Base-by-base conservation (phyloP, 2,888 invertebrate genomes). In the Danaus chrysippus region DNA sequence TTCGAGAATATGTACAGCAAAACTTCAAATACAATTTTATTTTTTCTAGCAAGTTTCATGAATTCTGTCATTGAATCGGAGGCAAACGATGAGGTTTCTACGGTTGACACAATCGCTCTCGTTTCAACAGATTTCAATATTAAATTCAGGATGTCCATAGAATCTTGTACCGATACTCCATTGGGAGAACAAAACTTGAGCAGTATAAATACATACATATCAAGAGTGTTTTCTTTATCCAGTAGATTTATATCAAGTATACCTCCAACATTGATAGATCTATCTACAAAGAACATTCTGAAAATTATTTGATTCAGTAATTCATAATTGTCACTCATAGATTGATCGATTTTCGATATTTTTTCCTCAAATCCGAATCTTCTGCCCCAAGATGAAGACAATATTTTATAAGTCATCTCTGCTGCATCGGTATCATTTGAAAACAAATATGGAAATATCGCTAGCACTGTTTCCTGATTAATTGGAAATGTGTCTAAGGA, bases 401-500 rank as follows among this genome's bases (percentile, higher is more conserved):
- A 70, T 61, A 91, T 83, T 41, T 81, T 70, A 76, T 78, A 81
- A 10, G 90, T 76, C 0, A 83, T 67, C 63, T 78, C 68, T 42
- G 79, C 77, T 15, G 81, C 75, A 58, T 82, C 74, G 64, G 76
- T 62, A 70, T 90, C 83, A 55, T 78, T 73, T 0, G 94, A 93
- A 68, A 95, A 93, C 8, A 95, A 76, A 74, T 92, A 93, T 11
- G 95, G 94, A 41, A 94, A 77, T 19, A 94, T 79, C 0, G 92
- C 86, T 43, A 94, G 76, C 56, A 94, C 89, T 5, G 92, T 91
- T 66, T 91, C 87, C 58, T 92, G 91, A 70, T 93, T 92, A 5
- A 92, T 91, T 1, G 89, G 83, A 54, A 89, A 75, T 0, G 83
- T 76, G 17, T 84, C 74, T 0, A 86, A 68, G 0, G 86, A 78